phyloP scores from a whole-genome alignment of 1,140 invertebrate genomes.

The Calosoma granatense region DNA sequence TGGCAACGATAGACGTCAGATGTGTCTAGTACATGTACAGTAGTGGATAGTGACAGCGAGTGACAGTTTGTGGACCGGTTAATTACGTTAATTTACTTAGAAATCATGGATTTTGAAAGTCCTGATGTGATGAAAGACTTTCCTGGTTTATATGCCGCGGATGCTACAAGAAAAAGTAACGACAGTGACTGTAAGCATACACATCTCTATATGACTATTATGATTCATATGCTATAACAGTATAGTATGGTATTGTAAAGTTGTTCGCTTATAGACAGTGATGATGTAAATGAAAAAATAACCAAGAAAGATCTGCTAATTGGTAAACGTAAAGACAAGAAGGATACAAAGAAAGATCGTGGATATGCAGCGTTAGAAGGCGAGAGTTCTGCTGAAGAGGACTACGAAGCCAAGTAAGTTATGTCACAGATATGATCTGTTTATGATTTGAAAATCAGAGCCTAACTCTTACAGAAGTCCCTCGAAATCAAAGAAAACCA shows the following conservation, averaged over 20 bases:
- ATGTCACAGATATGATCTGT: no score
- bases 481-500: conserved; percentile 83
- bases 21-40: no score
- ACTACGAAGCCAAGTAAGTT: conserved; percentile 70
- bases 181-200: conserved; percentile 72
- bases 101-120: conserved; percentile 90
- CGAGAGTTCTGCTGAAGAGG: conserved; percentile 85
- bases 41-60: no score
- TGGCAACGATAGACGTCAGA: no score
- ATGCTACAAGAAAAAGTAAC: conserved; percentile 63
- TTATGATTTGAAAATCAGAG: no score
- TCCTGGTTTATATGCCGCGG: conserved; percentile 74
- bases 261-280: conserved; percentile 27
- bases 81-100: no score
- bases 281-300: conserved; percentile 31
- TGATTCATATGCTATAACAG: not conserved
- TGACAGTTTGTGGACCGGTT: no score
- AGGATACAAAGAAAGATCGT: conserved; percentile 70
- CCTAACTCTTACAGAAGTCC: no score
- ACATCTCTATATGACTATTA: not conserved
- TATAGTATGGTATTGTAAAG: not conserved
- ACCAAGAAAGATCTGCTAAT: conserved; percentile 45
- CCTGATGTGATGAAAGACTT: conserved; percentile 85
- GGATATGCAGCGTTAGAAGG: conserved; percentile 87
- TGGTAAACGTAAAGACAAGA: conserved; percentile 65